phyloP scores from a whole-genome alignment of 1,140 invertebrate species.

The Amyelois transitella region DNA sequence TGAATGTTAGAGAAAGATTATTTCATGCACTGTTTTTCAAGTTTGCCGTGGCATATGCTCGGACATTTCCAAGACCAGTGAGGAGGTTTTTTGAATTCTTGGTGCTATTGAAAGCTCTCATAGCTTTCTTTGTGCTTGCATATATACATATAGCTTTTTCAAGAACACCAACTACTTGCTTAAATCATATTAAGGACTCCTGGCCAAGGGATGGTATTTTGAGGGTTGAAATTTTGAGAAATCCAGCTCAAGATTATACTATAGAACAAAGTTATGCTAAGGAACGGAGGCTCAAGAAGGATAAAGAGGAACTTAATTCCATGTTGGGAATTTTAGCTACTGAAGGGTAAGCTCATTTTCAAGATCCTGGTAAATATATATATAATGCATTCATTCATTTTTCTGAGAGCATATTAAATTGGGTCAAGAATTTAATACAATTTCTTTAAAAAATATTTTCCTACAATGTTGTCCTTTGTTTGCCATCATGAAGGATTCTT shows the following conservation, averaged over 20 bases:
- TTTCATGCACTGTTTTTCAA: slow-evolving; percentile 97
- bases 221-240: slow-evolving; percentile 94
- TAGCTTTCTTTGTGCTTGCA: slow-evolving; percentile 91
- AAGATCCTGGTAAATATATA: background rate
- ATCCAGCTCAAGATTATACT: slow-evolving; percentile 82
- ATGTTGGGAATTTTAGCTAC: slow-evolving; percentile 80
- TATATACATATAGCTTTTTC: slow-evolving; percentile 98
- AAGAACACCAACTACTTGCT: slow-evolving; percentile 92
- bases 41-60: slow-evolving; percentile 91
- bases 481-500: no score
- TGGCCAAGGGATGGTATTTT: slow-evolving; percentile 98
- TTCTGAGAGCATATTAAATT: no score
- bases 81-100: slow-evolving; percentile 93
- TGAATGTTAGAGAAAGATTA: slow-evolving; percentile 92
- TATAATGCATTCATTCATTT: no score
- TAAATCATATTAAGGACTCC: slow-evolving; percentile 89
- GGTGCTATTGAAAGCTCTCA: slow-evolving; percentile 90
- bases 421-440: no score
- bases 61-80: slow-evolving; percentile 89
- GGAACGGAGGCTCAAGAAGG: slow-evolving; percentile 82
- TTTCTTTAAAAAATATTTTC: no score
- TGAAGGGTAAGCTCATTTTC: slow-evolving; percentile 76
- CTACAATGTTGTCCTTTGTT: no score
- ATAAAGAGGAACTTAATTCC: slow-evolving; percentile 79
- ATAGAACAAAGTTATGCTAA: slow-evolving; percentile 89